Evolutionary conservation across 2,113 vertebrate genomes (phyloP), one percentile per base, ranked within the genome.

Genomic region (Lates calcarifer): DNA sequence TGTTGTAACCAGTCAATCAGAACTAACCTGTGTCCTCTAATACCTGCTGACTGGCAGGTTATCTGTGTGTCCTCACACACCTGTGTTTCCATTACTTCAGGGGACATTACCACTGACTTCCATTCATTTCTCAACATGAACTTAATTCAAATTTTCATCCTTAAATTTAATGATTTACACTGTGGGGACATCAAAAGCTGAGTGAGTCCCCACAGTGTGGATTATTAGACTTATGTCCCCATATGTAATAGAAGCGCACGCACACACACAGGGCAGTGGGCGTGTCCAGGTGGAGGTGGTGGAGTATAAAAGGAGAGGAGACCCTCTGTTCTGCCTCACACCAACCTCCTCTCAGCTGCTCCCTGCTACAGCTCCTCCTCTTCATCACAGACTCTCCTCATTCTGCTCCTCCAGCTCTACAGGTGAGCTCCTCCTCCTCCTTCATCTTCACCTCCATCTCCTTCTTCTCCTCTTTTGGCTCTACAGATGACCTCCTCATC

Each of bases 221-320:
- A 7, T 12, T 6, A 55, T 28, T 5, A 28, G 13, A 6, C 6
- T 15, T 15, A 28, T 17, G 28, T 31, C 28, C 56, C 28, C 28
- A 20, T 58, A 9, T 4, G 1, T 4, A 53, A 63, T 22, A 24
- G 7, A 70, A 4, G 53, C 43, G 35, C 29, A 60, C 57, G 33
- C 64, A 73, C 35, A 53, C 33, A 67, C 22, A 9, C 18, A 0
- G 0, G 22, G 33, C 5, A 14, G 60, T 11, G 60, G 81, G 84
- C 13, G 55, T 77, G 74, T 69, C 63, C 60, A 31, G 80, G 70
- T 24, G 57, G 41, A 4, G 64, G 28, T 67, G 71, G 18, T 10
- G 13, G 74, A 60, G 69, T 89, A 94, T 95, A 95, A 92, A 92
- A 24, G 43, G 12, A 17, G 72, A 45, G 3, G 43, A 31, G 43